Base-by-base conservation (phyloP, 1,140 invertebrate species). In the Brachionus koreanus region DNA sequence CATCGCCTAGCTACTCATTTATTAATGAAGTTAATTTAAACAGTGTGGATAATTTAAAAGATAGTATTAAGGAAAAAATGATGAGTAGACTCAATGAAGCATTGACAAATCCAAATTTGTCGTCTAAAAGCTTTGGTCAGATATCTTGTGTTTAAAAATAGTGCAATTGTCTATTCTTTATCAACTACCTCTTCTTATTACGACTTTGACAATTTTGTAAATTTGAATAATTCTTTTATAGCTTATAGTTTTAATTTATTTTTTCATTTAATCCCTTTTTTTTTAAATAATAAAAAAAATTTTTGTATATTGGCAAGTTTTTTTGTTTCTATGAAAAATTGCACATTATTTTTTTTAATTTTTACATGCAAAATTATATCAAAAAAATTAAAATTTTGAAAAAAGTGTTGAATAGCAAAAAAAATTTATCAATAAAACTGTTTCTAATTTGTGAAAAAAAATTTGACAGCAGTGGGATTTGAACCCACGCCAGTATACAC, bases 11-110 rank as follows among this genome's bases (percentile, higher is more conserved):
- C 1, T 74, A 74, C 16, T 74, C 69, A 19, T 25, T 74, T 42
- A 46, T 74, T 6, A 74, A 74, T 29, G 69, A 74, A 25, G 42
- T 74, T 43, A 74, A 74, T 74, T 46, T 74, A 74, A 74, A 74
- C 69, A 74, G 69, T 74, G 43, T 46, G 42, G 69, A 74, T 29
- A 74, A 74, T 74, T 13, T 74, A 16, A 74, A 25, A 46, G 69
- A 74, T 74, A 74, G 69, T 74, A 74, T 74, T 74, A 74, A 74
- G 25, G 69, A 74, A 46, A 74, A 74, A 74, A 74, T 74, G 69
- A 43, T 46, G 25, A 74, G 25, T 39, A 23, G 69, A 29, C 25
- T 74, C 10, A 74, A 46, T 74, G 69, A 43, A 19, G 69, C 39
- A 19, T 29, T 74, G 19, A 43, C 67, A 33, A 42, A 23, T 5